A percentile compares a stretch with the other conserved stretches of the same genome.
These are phyloP conservation scores for Scaptomyza montana DNA, from an alignment of 1,140 invertebrate genomes.

Conservation along the genomic window DNA sequence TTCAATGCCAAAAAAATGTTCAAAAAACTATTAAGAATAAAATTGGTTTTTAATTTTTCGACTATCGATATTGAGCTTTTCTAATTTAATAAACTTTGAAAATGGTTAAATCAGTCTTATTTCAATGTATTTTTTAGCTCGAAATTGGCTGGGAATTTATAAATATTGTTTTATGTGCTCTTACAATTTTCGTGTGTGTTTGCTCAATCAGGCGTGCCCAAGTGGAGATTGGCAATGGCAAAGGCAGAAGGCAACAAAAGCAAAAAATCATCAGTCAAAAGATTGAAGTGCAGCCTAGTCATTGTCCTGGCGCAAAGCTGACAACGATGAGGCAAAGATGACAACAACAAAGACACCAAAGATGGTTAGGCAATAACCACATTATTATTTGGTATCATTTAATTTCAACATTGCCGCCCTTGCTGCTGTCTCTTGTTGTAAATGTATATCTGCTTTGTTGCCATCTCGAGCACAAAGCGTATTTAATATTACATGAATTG, in stretches of 20 bases:
- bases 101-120: too few species aligned
- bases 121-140: too few species aligned
- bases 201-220: conserved; percentile 73
- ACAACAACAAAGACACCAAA: conserved; percentile 16
- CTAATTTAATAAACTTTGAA: too few species aligned
- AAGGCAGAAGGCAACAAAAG: conserved; percentile 1
- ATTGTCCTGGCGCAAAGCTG: conserved; percentile 26
- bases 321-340: conserved; percentile 22
- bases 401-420: conserved; percentile 67
- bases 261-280: conserved; percentile 49
- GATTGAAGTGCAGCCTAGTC: conserved; percentile 63
- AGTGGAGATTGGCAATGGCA: conserved; percentile 35
- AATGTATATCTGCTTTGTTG: neutral
- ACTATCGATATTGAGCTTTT: too few species aligned
- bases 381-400: conserved; percentile 77
- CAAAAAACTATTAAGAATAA: too few species aligned
- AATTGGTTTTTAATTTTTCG: too few species aligned
- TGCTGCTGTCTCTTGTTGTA: neutral
- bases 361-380: conserved; percentile 60
- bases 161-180: neutral
- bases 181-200: conserved; percentile 38
- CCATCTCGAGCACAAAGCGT: conserved; percentile 30
- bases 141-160: too few species aligned
- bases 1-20: too few species aligned
- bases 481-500: conserved; percentile 79